Evolutionary conservation across 2,888 invertebrate species (phyloP).

Genomic region (Tenthredo notha): DNA sequence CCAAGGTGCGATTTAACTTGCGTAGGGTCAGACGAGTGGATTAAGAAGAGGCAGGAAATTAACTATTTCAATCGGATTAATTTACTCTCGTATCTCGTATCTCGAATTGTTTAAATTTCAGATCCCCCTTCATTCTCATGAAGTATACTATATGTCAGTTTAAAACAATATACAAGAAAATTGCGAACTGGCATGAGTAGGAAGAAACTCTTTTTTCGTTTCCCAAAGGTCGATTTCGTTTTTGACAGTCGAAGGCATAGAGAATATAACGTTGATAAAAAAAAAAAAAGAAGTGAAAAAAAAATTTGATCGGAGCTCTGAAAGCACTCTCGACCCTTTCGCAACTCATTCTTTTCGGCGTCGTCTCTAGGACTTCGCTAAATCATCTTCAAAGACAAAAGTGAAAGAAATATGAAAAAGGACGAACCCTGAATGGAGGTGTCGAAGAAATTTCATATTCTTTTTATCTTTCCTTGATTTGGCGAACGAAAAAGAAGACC

Average conservation of each 20-base stretch:
- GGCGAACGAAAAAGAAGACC: neutral
- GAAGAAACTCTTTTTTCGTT: neutral
- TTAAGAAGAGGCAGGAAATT: slow-evolving; percentile 16
- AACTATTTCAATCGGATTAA: slow-evolving; percentile 19
- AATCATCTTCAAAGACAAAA: slow-evolving; percentile 17
- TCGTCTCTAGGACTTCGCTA: slow-evolving; percentile 1
- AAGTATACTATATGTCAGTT: neutral
- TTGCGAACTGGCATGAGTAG: neutral
- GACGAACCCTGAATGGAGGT: neutral
- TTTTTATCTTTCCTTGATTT: neutral
- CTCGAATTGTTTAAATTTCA: neutral
- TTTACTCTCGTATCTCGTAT: slow-evolving; percentile 6
- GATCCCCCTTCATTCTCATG: neutral
- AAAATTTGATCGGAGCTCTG: neutral
- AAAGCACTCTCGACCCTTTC: slow-evolving; percentile 8
- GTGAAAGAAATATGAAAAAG: neutral
- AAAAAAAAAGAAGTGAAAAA: neutral
- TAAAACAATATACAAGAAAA: neutral
- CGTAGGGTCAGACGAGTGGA: slow-evolving; percentile 26
- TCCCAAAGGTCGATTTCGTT: neutral
- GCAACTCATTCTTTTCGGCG: neutral
- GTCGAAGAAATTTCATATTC: neutral
- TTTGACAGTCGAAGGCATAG: neutral
- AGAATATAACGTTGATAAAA: neutral
- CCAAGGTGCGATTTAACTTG: slow-evolving; percentile 16